Conservation (phyloP, 2,113 vertebrate species). For the Anoplopoma fimbria region DNA sequence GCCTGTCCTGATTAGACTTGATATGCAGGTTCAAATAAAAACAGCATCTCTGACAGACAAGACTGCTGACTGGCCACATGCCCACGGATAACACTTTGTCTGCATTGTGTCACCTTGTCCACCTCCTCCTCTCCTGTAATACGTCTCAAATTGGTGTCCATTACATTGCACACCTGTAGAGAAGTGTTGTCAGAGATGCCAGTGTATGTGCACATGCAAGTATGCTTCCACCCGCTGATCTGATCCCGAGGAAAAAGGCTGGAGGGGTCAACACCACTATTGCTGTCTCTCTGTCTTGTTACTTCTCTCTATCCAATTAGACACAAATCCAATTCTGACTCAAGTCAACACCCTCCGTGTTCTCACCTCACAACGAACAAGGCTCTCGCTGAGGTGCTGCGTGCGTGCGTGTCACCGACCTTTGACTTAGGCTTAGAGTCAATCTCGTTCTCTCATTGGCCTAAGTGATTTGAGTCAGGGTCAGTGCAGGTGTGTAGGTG, state of each 20-base stretch:
- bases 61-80: not conserved
- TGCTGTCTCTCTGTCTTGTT: constrained; percentile 17
- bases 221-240: constrained; percentile 2
- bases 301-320: constrained; percentile 46
- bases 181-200: not conserved
- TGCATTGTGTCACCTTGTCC: not conserved
- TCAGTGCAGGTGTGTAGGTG: not conserved
- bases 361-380: constrained; percentile 42
- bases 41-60: not conserved
- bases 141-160: not conserved
- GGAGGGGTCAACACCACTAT: constrained; percentile 35
- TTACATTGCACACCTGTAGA: not conserved
- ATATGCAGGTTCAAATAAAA: not conserved
- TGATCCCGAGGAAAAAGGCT: constrained; percentile 22
- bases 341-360: constrained; percentile 13
- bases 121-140: not conserved
- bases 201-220: not conserved
- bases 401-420: constrained; percentile 1
- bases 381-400: not conserved
- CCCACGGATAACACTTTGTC: not conserved
- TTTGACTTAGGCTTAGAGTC: not conserved
- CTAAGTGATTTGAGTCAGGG: not conserved
- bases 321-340: constrained; percentile 40
- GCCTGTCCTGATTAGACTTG: not conserved
- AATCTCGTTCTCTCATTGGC: not conserved